Conservation (phyloP, 2,113 vertebrate species). For the Leptocoma aspasia region DNA sequence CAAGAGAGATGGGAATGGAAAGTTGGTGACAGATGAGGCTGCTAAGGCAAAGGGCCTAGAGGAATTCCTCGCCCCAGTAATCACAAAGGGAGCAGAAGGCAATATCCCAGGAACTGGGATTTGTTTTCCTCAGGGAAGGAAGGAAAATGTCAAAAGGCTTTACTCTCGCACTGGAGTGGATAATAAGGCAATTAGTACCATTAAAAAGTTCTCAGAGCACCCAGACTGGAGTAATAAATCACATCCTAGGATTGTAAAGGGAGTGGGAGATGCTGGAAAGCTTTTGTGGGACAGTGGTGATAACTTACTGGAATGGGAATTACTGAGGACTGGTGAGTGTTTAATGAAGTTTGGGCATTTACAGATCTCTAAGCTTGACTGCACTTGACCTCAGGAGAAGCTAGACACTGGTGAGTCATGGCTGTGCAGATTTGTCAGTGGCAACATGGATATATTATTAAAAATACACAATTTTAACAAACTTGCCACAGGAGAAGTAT, state of each 20-base stretch:
- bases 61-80: conserved; percentile 57
- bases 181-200: conserved; percentile 56
- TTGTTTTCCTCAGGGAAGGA: conserved; percentile 48
- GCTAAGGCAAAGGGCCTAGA: conserved; percentile 29
- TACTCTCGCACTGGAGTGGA: conserved; percentile 32
- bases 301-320: background rate
- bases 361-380: background rate
- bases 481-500: background rate
- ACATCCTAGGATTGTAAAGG: background rate
- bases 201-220: conserved; percentile 26
- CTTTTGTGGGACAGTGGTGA: background rate
- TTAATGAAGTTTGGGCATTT: background rate
- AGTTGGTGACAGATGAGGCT: conserved; percentile 55
- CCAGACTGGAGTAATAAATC: conserved; percentile 14
- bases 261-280: background rate
- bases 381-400: background rate
- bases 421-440: background rate
- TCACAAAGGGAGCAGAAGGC: conserved; percentile 56
- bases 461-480: background rate
- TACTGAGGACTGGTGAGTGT: background rate
- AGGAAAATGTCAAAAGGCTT: conserved; percentile 62
- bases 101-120: conserved; percentile 39
- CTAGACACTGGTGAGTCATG: background rate
- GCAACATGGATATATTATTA: background rate
- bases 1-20: background rate